phyloP scores from a whole-genome alignment of 2,888 invertebrate genomes.

The Parascotia fuliginaria region DNA sequence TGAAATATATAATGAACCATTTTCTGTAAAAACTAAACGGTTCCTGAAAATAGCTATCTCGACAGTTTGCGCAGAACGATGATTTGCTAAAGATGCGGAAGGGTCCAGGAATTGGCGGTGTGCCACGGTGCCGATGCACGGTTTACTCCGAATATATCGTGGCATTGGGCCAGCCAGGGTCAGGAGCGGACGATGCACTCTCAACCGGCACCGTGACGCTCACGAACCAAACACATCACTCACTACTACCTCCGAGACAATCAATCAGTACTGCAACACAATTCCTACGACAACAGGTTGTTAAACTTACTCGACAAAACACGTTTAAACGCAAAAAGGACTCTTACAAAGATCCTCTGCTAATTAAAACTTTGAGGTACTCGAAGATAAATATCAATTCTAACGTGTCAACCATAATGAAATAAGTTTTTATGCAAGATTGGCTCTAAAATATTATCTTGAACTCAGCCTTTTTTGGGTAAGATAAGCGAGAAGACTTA shows the following conservation, averaged over 20 bases:
- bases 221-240: conserved; percentile 48
- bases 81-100: conserved; percentile 78
- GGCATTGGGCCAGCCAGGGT: conserved; percentile 85
- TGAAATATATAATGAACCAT: conserved; percentile 25
- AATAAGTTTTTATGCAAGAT: conserved; percentile 46
- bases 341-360: conserved; percentile 27
- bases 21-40: conserved; percentile 35
- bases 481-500: conserved; percentile 73
- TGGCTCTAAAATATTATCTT: conserved; percentile 55
- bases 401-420: conserved; percentile 22
- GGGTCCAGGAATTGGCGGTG: conserved; percentile 68
- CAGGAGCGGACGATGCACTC: conserved; percentile 83
- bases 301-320: conserved; percentile 5
- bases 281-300: conserved; percentile 2
- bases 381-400: conserved; percentile 29
- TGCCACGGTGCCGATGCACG: conserved; percentile 63
- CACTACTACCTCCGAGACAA: conserved; percentile 29
- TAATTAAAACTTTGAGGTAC: conserved; percentile 38
- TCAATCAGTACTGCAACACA: conserved; percentile 18
- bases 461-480: conserved; percentile 59
- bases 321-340: conserved; percentile 13
- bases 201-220: conserved; percentile 61
- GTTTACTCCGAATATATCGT: conserved; percentile 65
- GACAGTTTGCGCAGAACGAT: conserved; percentile 61
- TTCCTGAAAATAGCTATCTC: conserved; percentile 43